phyloP scores from a whole-genome alignment of 2,113 vertebrate genomes.

The Cephalopterus ornatus region DNA sequence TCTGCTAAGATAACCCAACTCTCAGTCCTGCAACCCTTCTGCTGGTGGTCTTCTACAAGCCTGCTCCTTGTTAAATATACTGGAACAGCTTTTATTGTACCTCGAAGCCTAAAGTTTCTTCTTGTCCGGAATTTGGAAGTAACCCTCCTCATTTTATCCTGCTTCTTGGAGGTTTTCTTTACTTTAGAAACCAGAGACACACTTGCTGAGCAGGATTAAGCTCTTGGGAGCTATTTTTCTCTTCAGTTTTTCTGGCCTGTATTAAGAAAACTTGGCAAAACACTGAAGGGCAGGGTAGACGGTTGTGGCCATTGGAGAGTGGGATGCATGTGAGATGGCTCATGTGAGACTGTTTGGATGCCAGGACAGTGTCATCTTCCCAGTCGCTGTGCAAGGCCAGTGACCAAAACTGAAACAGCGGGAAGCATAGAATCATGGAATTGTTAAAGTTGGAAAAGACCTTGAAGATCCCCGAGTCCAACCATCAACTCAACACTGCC shows the following conservation, averaged over 20 bases:
- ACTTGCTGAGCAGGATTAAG: not conserved
- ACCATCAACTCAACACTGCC: not conserved
- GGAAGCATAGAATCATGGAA: not conserved
- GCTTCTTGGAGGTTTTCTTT: not conserved
- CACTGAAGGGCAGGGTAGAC: not conserved
- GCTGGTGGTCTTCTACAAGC: not conserved
- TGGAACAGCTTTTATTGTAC: not conserved
- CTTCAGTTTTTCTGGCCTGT: not conserved
- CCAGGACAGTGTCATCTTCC: not conserved
- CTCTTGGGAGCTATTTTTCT: not conserved
- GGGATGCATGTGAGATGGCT: not conserved
- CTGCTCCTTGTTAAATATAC: not conserved
- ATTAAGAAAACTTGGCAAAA: conserved; percentile 2
- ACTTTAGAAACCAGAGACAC: not conserved
- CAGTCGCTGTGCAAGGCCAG: not conserved
- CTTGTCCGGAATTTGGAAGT: not conserved
- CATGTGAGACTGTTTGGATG: not conserved
- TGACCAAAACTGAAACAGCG: conserved; percentile 1
- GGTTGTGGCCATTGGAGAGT: not conserved
- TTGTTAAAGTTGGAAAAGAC: not conserved
- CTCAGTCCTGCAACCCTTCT: not conserved
- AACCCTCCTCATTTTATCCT: not conserved
- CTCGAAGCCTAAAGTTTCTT: not conserved
- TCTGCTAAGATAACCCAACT: not conserved
- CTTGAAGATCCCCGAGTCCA: not conserved